Percentiles rank a stretch among this genome's conserved stretches.
phyloP scores from a whole-genome alignment of 2,797 vertebrate genomes.

The Argentina silus region DNA sequence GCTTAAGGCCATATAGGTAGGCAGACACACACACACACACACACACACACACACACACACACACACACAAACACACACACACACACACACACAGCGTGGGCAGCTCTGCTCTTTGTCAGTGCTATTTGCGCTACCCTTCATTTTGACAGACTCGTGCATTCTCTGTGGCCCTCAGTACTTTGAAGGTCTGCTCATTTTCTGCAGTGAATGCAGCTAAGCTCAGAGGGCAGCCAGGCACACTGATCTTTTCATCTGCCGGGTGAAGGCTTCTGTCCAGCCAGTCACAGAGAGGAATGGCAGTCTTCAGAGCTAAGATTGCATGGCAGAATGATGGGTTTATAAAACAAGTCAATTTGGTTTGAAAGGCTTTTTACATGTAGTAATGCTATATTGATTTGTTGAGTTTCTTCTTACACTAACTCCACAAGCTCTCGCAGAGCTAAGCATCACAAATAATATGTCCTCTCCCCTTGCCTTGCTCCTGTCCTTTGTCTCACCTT shows the following conservation, averaged over 20 bases:
- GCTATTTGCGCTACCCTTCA: conserved; percentile 53
- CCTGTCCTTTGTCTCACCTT: conserved; percentile 30
- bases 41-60: background rate
- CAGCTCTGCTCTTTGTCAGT: conserved; percentile 71
- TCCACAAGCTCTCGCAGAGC: conserved; percentile 9
- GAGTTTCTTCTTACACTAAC: background rate
- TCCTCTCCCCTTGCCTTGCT: background rate
- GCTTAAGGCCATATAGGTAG: background rate
- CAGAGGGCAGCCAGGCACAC: conserved; percentile 22
- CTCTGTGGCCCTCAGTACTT: conserved; percentile 49
- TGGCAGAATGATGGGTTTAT: background rate
- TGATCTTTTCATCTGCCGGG: conserved; percentile 27
- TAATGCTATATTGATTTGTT: conserved; percentile 20
- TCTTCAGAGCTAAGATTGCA: background rate
- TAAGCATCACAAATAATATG: conserved; percentile 12
- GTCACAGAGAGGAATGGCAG: conserved; percentile 22
- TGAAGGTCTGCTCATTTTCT: conserved; percentile 67
- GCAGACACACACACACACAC: background rate
- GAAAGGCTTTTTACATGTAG: background rate
- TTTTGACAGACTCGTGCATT: conserved; percentile 41
- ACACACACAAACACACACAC: background rate
- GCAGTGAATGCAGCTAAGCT: conserved; percentile 28
- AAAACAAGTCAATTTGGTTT: conserved; percentile 13
- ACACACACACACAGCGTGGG: conserved; percentile 43
- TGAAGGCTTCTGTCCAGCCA: conserved; percentile 15